Evolutionary conservation across 2,113 vertebrate genomes (phyloP).

Genomic region (Eulemur rufifrons): DNA sequence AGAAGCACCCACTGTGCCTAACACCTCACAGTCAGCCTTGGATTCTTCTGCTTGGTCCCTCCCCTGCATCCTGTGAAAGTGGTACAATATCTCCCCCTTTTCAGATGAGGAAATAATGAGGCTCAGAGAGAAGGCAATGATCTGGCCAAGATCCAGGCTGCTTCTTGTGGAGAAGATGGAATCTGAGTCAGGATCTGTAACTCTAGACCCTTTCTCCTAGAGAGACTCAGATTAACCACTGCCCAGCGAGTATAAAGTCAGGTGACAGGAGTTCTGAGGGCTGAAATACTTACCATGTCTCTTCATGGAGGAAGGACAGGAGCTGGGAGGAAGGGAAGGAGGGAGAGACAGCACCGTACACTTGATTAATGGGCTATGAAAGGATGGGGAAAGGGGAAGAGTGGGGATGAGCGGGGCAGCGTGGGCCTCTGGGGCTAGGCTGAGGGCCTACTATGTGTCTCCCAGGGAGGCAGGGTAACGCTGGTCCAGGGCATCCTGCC

Average conservation of each 20-base stretch:
- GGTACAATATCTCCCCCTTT: not conserved
- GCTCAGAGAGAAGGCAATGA: not conserved
- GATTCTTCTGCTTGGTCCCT: not conserved
- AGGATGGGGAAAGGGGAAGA: not conserved
- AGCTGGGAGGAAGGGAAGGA: not conserved
- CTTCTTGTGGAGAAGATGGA: not conserved
- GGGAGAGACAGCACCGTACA: not conserved
- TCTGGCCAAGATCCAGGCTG: not conserved
- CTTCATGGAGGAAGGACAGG: not conserved
- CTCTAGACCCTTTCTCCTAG: not conserved
- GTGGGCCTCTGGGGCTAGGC: not conserved
- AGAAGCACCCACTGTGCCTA: not conserved
- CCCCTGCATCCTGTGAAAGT: not conserved
- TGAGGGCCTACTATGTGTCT: not conserved
- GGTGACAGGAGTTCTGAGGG: not conserved
- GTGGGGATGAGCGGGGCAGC: not conserved
- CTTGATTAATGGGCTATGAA: not conserved
- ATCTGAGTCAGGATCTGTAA: conserved; percentile 34
- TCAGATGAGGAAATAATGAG: not conserved
- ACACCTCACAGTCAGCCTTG: not conserved
- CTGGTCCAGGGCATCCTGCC: not conserved
- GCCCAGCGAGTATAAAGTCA: not conserved
- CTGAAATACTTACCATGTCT: not conserved
- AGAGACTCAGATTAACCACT: not conserved
- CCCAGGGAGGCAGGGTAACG: not conserved